Evolutionary conservation across 2,113 vertebrate species (phyloP).

Genomic region (Chamaetylas fuelleborni): DNA sequence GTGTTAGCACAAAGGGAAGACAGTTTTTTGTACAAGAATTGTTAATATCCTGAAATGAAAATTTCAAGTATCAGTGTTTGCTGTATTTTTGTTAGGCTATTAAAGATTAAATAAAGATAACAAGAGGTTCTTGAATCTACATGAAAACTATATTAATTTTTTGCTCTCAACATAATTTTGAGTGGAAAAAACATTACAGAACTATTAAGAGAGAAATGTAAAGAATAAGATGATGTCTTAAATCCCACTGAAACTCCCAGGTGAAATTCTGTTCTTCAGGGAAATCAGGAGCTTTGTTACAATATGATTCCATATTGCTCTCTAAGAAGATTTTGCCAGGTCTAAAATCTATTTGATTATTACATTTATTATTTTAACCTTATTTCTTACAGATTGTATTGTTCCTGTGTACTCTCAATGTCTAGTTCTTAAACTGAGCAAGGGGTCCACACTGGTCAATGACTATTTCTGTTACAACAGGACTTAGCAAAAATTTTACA

Average conservation of each 20-base stretch:
- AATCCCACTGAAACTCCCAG: neutral
- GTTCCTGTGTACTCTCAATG: neutral
- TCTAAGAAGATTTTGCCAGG: neutral
- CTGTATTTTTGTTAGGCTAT: neutral
- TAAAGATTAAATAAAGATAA: neutral
- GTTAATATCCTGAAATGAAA: neutral
- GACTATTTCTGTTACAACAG: neutral
- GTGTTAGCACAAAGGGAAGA: neutral
- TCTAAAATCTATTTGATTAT: neutral
- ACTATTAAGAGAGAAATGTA: neutral
- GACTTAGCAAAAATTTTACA: neutral
- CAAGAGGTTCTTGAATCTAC: neutral
- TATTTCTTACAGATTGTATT: neutral
- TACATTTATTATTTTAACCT: neutral
- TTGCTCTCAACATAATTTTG: neutral
- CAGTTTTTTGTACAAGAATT: neutral
- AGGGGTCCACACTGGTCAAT: neutral
- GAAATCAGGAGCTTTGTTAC: neutral
- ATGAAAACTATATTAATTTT: fast-evolving
- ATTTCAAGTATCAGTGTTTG: neutral
- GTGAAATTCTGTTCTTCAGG: neutral
- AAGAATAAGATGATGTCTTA: neutral
- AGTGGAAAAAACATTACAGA: neutral
- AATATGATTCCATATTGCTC: neutral
- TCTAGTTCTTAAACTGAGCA: neutral